These are phyloP conservation scores for Papilio protenor DNA, from an alignment of 2,888 invertebrate species.

Conservation along the genomic window DNA sequence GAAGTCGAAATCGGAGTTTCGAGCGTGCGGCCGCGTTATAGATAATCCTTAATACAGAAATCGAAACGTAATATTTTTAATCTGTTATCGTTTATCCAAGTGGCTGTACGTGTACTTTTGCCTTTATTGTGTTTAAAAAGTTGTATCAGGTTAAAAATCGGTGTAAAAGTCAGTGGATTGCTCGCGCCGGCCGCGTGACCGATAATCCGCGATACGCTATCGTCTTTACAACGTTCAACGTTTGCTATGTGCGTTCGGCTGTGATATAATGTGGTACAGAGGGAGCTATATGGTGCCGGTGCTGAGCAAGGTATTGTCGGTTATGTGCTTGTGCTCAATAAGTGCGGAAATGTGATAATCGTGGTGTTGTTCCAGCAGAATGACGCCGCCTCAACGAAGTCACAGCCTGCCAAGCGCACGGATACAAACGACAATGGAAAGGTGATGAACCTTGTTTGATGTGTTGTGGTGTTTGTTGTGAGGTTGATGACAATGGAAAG, in stretches of 20 bases:
- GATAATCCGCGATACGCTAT: conserved; percentile 47
- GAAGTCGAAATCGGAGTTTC: background rate
- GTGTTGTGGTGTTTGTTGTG: background rate
- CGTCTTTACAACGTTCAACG: conserved; percentile 31
- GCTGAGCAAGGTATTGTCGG: conserved; percentile 58
- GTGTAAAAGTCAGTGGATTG: background rate
- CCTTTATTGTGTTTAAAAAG: conserved; percentile 13
- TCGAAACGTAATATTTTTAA: conserved; percentile 24
- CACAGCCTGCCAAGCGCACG: background rate
- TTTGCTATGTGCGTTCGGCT: conserved; percentile 48
- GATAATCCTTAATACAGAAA: background rate
- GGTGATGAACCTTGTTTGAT: conserved; percentile 37
- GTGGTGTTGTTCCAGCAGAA: conserved; percentile 54
- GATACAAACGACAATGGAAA: conserved; percentile 6
- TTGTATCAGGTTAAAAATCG: background rate
- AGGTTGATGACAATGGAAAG: background rate
- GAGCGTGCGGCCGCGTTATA: conserved; percentile 9
- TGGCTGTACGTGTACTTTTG: conserved; percentile 14
- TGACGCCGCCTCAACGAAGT: conserved; percentile 28
- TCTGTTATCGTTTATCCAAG: conserved; percentile 26
- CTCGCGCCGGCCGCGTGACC: conserved; percentile 46
- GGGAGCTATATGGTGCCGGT: conserved; percentile 60
- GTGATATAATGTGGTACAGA: conserved; percentile 57
- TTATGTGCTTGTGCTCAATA: conserved; percentile 44
- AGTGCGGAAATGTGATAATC: conserved; percentile 50